Evolutionary conservation across 1,140 invertebrate species (phyloP).

Genomic region (Meloidogyne floridensis): DNA sequence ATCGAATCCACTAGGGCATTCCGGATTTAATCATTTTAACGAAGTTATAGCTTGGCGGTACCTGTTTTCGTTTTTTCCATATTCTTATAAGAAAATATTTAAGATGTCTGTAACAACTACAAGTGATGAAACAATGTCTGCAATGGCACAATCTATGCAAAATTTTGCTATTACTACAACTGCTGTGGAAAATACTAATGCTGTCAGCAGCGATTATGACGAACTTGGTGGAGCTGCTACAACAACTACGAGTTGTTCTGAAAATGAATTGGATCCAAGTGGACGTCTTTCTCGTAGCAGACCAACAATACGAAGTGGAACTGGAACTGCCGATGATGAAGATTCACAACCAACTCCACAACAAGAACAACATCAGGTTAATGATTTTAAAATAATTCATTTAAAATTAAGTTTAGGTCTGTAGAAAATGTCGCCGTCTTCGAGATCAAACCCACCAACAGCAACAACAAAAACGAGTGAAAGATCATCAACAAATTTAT

Average conservation of each 20-base stretch:
- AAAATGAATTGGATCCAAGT: slow-evolving; percentile 25
- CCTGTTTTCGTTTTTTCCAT: too few species aligned
- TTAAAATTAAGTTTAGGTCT: background rate
- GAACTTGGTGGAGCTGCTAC: slow-evolving; percentile 20
- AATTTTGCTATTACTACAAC: background rate
- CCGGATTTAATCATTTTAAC: too few species aligned
- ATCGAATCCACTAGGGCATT: too few species aligned
- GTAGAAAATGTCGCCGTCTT: slow-evolving; percentile 26
- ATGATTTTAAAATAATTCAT: background rate
- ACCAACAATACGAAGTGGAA: background rate
- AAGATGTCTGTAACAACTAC: background rate
- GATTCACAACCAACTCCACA: slow-evolving; percentile 22
- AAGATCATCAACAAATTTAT: background rate
- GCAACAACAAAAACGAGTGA: background rate
- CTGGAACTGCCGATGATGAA: slow-evolving; percentile 12
- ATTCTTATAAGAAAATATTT: background rate
- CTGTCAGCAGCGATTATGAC: background rate
- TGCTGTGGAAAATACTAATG: background rate
- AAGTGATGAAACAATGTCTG: background rate
- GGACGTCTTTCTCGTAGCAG: background rate
- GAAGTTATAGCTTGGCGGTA: too few species aligned
- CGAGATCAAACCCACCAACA: slow-evolving; percentile 29
- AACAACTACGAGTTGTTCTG: slow-evolving; percentile 30
- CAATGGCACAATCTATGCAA: slow-evolving; percentile 10
- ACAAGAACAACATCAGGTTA: background rate